Evolutionary conservation across 2,888 invertebrate species (phyloP), one percentile per base, ranked within the genome.

Genomic region (Platynereis dumerilii): DNA sequence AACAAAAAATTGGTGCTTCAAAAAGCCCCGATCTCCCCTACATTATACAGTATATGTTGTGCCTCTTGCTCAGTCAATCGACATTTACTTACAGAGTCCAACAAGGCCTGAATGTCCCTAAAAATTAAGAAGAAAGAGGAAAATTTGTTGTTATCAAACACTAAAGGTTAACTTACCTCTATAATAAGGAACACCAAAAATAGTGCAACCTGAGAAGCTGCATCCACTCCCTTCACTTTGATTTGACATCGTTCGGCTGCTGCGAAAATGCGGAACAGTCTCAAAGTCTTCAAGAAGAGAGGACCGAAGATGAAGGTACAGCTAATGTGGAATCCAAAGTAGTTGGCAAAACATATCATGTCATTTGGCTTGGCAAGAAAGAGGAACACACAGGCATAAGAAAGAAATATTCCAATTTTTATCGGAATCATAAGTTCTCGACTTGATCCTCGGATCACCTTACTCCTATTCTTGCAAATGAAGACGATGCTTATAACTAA

Each of bases 271-370:
- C 62, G 20, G 45, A 56, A 56, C 1, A 62, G 3, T 22, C 62
- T 48, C 1, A 3, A 5, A 10, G 24, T 55, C 34, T 62, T 62
- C 27, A 62, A 10, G 26, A 62, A 45, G 28, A 62, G 45, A 24
- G 62, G 62, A 10, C 55, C 62, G 44, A 56, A 62, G 22, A 62
- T 55, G 2, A 62, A 7, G 7, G 56, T 56, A 22, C 45, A 55
- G 34, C 62, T 62, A n/a, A 62, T 1, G 26, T 62, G 28, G 45
- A 62, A 62, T 22, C 62, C 62, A 28, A 45, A 26, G 45, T 22
- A 62, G 27, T 20, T 22, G 12, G 24, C 27, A 26, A n/a, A 44
- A 42, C 62, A 62, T n/a, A 39, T 7, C n/a, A 20, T n/a, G 29
- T 17, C 10, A 10, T 17, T 15, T 10, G 62, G 62, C 24, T 56